Evolutionary conservation across 2,888 invertebrate genomes (phyloP), one percentile per base, ranked within the genome.

Genomic region (Zelleria hepariella): DNA sequence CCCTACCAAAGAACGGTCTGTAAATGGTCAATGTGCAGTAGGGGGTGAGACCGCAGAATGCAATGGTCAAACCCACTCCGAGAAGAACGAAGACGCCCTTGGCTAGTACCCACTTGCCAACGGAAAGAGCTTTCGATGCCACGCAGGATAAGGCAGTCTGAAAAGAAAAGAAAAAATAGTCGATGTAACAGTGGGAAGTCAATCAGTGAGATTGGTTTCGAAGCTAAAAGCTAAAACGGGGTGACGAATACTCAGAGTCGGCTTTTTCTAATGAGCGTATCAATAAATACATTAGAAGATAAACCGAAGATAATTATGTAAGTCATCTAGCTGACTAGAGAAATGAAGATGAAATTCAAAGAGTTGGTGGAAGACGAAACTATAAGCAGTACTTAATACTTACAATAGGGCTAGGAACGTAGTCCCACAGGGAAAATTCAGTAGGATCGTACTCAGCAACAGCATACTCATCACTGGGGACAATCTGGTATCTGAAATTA

Each of bases 41-140:
- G 0, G 91, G 84, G 0, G 92, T 91, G 52, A 90, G 74, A 0
- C 86, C 85, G 69, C 91, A 92, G n/a, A 91, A 70, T 2, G 86
- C 80, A 0, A 88, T 78, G 2, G 87, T 88, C 23, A 90, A 74
- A n/a, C 83, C 69, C 18, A 83, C 83, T 23, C 90, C 90, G n/a
- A 89, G 61, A 1, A 86, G 25, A 10, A 89, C 63, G 7, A 86
- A 20, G 21, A 27, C 24, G 2, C 21, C 26, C 26, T 85, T 86
- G 15, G 78, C 72, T 4, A 84, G 51, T 4, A 87, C 61, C 69
- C 80, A 81, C n/a, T 79, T 67, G 5, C 77, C 80, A 2, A 79
- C 67, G 18, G 66, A 66, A 10, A 71, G 32, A 20, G 67, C 70
- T 49, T 63, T 66, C 4, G 67, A 70, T 42, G 64, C 68, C 24